Evolutionary conservation across 2,888 invertebrate species (phyloP).

Genomic region (Palloptera scutellata): DNA sequence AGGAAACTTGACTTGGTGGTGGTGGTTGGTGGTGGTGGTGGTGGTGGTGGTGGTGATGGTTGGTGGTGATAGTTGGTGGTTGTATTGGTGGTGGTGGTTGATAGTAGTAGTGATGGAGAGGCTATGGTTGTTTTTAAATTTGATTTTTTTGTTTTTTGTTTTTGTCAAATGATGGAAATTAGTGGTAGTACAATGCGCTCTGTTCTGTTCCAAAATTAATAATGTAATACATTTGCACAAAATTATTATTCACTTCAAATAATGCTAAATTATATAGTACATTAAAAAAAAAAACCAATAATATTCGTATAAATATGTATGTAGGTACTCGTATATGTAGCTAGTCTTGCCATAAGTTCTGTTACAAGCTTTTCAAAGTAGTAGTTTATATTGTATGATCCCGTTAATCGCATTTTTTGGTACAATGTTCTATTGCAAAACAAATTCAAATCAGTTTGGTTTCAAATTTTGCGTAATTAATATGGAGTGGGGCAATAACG

Average conservation of each 20-base stretch:
- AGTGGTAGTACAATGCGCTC: neutral
- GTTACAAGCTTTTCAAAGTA: no score
- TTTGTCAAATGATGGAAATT: no score
- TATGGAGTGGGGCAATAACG: no score
- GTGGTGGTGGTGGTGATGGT: neutral
- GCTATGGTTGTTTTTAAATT: no score
- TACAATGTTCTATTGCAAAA: no score
- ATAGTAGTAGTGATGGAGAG: neutral
- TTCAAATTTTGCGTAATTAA: no score
- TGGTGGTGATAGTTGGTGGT: neutral
- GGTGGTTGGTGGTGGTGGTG: no score
- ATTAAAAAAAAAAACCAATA: conserved; percentile 36
- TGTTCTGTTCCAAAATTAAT: neutral
- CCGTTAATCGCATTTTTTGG: no score
- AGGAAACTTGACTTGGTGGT: conserved; percentile 3
- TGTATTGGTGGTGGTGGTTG: neutral
- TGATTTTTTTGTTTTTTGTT: neutral
- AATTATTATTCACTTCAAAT: neutral
- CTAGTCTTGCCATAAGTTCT: no score
- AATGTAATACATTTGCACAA: conserved; percentile 2
- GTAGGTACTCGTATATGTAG: neutral
- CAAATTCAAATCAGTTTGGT: no score
- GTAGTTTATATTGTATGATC: no score
- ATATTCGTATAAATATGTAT: conserved; percentile 11
- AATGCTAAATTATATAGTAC: conserved; percentile 22